These are phyloP conservation scores for Zaprionus davidi DNA, from an alignment of 1,140 invertebrate genomes.

Conservation along the genomic window DNA sequence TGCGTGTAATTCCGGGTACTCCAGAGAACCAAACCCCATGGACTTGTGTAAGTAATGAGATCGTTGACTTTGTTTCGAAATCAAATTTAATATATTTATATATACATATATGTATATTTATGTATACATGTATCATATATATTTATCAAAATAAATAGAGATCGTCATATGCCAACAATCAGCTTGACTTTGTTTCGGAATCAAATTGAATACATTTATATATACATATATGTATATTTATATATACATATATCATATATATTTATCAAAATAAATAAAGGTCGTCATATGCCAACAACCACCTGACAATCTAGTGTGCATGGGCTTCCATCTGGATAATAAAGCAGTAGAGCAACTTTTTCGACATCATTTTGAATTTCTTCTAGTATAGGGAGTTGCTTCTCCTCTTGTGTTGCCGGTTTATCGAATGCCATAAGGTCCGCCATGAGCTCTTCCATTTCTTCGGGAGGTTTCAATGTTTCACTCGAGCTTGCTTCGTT, in stretches of 20 bases:
- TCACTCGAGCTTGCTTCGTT: too few relatives aligned
- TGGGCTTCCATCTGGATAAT: not conserved
- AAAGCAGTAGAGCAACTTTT: not conserved
- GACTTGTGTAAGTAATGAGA: too few relatives aligned
- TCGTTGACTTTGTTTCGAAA: not conserved
- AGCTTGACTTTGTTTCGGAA: not conserved
- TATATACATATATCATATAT: not conserved
- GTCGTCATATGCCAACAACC: too few relatives aligned
- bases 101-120: too few relatives aligned
- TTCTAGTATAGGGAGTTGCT: not conserved
- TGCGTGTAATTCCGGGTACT: slow-evolving; percentile 18
- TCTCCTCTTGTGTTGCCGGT: too few relatives aligned
- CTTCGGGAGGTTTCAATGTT: too few relatives aligned
- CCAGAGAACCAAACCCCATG: too few relatives aligned
- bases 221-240: too few relatives aligned
- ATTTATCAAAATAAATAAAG: not conserved
- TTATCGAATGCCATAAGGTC: too few relatives aligned
- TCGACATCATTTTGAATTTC: not conserved
- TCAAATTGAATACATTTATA: not conserved
- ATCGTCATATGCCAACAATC: too few relatives aligned
- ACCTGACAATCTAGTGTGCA: not conserved
- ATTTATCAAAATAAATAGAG: not conserved
- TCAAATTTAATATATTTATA: not conserved
- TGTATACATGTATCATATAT: not conserved
- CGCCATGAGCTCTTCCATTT: too few relatives aligned